These are phyloP conservation scores for Heteromormyrus szaboi DNA, from an alignment of 2,797 vertebrate genomes.

Conservation along the genomic window DNA sequence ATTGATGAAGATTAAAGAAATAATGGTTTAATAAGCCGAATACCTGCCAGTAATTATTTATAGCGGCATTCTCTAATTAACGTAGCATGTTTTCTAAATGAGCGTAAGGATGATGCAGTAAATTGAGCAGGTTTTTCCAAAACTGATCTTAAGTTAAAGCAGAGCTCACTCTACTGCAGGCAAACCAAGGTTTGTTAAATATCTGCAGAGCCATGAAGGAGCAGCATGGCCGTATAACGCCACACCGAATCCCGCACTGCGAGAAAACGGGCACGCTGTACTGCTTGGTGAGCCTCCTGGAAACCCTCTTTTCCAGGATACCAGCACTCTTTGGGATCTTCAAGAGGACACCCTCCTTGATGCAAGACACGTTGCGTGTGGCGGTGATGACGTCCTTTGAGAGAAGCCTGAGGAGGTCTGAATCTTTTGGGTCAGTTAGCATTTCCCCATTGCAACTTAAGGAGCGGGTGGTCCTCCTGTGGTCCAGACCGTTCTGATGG, in stretches of 20 bases:
- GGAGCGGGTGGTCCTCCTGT: constrained; percentile 69
- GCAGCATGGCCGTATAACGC: constrained; percentile 75
- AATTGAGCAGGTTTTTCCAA: background rate
- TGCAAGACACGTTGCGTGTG: constrained; percentile 30
- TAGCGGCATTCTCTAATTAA: background rate
- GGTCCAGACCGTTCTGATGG: constrained; percentile 59
- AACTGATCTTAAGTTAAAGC: constrained; percentile 6
- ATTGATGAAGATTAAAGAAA: background rate
- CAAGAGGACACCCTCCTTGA: constrained; percentile 46
- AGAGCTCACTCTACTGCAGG: constrained; percentile 48
- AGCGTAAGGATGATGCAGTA: background rate
- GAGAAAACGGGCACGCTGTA: constrained; percentile 87
- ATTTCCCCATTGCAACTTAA: constrained; percentile 82
- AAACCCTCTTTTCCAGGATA: constrained; percentile 65
- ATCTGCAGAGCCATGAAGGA: constrained; percentile 64
- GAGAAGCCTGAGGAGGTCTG: constrained; percentile 37
- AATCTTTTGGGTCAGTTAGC: constrained; percentile 41
- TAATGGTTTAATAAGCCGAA: background rate
- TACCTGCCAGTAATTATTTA: background rate
- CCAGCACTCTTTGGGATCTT: constrained; percentile 66
- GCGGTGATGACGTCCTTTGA: constrained; percentile 35
- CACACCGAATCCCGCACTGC: constrained; percentile 72
- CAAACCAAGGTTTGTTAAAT: constrained; percentile 44
- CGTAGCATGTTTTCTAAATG: background rate
- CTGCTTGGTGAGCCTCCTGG: constrained; percentile 84